Evolutionary conservation across 1,140 invertebrate species (phyloP).

Genomic region (Lasaia peninsularis): DNA sequence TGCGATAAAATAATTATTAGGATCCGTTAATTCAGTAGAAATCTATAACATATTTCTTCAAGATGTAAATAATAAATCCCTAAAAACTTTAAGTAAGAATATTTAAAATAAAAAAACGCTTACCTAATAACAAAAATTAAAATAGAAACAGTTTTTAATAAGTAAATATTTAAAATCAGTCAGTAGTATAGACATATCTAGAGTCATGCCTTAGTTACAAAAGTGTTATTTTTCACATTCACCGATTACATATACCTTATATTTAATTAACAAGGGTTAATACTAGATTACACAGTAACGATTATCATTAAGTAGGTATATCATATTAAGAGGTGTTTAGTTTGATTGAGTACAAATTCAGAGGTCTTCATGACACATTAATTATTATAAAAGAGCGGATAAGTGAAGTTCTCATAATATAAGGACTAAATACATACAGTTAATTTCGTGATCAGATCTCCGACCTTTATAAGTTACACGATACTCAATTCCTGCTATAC

Average conservation of each 20-base stretch:
- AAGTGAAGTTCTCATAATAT: too few relatives aligned
- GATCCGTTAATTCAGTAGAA: too few relatives aligned
- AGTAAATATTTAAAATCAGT: conserved; percentile 1
- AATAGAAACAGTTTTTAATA: background rate
- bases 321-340: background rate
- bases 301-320: background rate
- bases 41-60: too few relatives aligned
- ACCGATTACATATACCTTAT: background rate
- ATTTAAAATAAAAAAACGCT: background rate
- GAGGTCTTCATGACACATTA: background rate
- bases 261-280: conserved; percentile 2
- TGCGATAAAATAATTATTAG: too few relatives aligned
- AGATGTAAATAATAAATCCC: too few relatives aligned
- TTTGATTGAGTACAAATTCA: background rate
- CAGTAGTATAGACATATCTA: background rate
- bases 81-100: background rate
- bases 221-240: conserved; percentile 4
- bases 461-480: too few relatives aligned
- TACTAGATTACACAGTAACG: background rate
- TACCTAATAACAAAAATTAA: background rate
- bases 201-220: conserved; percentile 1
- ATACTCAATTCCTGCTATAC: too few relatives aligned
- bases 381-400: background rate
- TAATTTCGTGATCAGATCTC: too few relatives aligned
- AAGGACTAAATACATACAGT: too few relatives aligned